Percentiles rank a stretch among this genome's conserved stretches.
phyloP scores from a whole-genome alignment of 2,797 vertebrate species.

The Sylvia borin region DNA sequence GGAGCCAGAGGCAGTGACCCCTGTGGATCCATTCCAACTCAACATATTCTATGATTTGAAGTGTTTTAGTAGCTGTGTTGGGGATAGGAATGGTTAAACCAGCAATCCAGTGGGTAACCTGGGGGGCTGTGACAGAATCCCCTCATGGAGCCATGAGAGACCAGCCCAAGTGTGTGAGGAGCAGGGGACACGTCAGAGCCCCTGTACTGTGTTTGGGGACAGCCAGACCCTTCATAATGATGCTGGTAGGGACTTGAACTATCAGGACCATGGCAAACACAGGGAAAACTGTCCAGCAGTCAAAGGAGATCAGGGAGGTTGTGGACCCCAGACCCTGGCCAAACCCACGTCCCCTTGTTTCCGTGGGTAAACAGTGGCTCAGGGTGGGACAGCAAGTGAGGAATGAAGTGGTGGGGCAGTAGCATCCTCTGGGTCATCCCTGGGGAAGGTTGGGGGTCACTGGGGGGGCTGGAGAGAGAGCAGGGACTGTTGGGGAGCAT shows the following conservation, averaged over 20 bases:
- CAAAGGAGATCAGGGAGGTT: fast-evolving
- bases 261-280: not conserved
- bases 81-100: not conserved
- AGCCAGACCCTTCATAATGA: not conserved
- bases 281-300: not conserved
- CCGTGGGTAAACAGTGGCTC: not conserved
- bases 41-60: not conserved
- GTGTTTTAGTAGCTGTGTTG: not conserved
- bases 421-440: not conserved
- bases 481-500: not conserved
- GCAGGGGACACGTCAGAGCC: not conserved
- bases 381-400: not conserved
- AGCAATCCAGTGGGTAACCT: not conserved
- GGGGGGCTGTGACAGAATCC: not conserved
- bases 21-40: not conserved
- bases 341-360: fast-evolving
- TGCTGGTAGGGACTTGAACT: not conserved
- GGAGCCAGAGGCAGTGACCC: not conserved
- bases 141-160: not conserved
- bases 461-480: too few relatives aligned
- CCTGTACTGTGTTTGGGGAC: not conserved
- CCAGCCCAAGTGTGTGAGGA: not conserved
- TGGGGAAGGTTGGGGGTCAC: not conserved
- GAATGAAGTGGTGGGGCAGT: not conserved
- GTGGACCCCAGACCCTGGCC: fast-evolving